These are phyloP conservation scores for Erynnis tages DNA, from an alignment of 2,888 invertebrate genomes.

Conservation along the genomic window DNA sequence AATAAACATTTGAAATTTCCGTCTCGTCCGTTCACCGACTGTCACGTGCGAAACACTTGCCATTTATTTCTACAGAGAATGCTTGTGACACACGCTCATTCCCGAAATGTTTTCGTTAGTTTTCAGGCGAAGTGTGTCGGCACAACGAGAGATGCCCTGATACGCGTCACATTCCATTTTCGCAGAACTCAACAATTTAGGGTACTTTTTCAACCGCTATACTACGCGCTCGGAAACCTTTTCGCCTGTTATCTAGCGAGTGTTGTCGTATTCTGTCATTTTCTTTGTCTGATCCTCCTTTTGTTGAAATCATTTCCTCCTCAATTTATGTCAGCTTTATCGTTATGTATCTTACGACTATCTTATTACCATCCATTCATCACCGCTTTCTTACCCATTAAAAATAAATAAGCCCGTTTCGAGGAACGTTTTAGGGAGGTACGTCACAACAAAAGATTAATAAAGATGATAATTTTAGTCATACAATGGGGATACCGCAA, in stretches of 20 bases:
- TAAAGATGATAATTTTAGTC: too few relatives aligned
- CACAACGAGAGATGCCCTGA: constrained; percentile 38
- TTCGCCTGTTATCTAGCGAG: constrained; percentile 15
- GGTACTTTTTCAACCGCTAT: constrained; percentile 41
- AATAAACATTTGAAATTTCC: constrained; percentile 44
- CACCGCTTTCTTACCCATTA: not conserved
- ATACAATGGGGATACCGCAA: too few relatives aligned
- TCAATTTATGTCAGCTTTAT: constrained; percentile 13
- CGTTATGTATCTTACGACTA: constrained; percentile 7
- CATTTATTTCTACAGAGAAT: constrained; percentile 51
- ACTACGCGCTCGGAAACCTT: constrained; percentile 19
- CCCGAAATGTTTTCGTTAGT: constrained; percentile 54
- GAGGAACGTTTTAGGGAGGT: not conserved
- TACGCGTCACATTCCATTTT: constrained; percentile 40
- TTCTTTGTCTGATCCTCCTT: constrained; percentile 12
- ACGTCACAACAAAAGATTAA: too few relatives aligned
- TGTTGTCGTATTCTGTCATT: constrained; percentile 8
- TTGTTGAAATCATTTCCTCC: constrained; percentile 20
- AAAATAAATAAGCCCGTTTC: not conserved
- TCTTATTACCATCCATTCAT: constrained; percentile 4
- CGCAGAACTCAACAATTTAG: constrained; percentile 39
- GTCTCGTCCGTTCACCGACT: constrained; percentile 38
- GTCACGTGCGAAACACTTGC: constrained; percentile 44
- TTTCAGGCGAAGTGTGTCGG: constrained; percentile 39
- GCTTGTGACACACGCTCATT: constrained; percentile 55